phyloP scores from a whole-genome alignment of 2,888 invertebrate genomes.

The Romanomermis culicivorax region DNA sequence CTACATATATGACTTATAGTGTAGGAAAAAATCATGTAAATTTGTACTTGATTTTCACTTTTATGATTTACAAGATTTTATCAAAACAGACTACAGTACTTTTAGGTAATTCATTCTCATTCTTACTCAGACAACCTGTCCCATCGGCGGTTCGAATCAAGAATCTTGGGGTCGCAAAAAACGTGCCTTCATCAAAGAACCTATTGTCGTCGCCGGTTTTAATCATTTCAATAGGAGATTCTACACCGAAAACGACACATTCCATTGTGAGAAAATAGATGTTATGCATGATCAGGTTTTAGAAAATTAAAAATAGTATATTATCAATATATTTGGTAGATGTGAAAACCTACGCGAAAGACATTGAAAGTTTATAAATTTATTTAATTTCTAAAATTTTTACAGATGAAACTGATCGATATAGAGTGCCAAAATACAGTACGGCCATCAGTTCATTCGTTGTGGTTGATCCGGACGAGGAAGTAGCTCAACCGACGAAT shows the following conservation, averaged over 20 bases:
- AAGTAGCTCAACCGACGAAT: constrained; percentile 11
- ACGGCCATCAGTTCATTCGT: constrained; percentile 24
- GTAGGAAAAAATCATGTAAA: no score
- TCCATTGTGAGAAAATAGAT: neutral
- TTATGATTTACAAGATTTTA: no score
- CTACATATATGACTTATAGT: no score
- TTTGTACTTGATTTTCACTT: no score
- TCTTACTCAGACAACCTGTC: neutral
- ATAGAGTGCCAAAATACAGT: constrained; percentile 22
- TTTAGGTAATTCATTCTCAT: no score
- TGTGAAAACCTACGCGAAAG: no score
- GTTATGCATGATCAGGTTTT: no score
- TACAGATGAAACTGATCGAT: constrained; percentile 25
- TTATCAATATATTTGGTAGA: no score
- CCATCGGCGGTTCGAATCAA: neutral
- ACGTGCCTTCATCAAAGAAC: neutral
- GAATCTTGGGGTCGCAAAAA: constrained; percentile 1
- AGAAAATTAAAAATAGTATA: neutral
- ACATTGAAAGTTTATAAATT: neutral
- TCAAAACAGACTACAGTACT: no score
- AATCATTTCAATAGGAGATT: neutral
- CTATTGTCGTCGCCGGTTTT: neutral
- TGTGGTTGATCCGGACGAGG: constrained; percentile 25
- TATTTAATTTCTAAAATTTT: neutral
- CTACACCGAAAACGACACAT: neutral